Percentiles rank a stretch among this genome's conserved stretches.
phyloP scores from a whole-genome alignment of 2,113 vertebrate genomes.

The Periophthalmodon schlosseri region DNA sequence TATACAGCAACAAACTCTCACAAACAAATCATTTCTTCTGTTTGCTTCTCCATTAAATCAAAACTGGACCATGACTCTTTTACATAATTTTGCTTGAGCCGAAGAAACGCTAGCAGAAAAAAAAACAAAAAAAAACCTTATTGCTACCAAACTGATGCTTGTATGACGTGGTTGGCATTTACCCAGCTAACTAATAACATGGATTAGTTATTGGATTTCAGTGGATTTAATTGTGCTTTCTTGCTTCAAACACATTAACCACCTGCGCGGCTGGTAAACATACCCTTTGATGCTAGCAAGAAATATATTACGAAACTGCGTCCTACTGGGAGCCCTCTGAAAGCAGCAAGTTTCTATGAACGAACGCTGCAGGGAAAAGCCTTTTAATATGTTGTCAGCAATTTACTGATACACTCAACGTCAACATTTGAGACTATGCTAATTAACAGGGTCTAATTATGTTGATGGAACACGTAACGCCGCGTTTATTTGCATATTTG shows the following conservation, averaged over 20 bases:
- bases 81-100: background rate
- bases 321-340: background rate
- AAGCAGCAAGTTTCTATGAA: background rate
- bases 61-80: background rate
- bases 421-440: background rate
- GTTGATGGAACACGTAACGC: background rate
- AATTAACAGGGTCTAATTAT: background rate
- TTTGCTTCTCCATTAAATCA: background rate
- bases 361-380: background rate
- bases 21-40: too few species aligned
- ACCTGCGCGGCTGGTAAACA: background rate
- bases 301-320: background rate
- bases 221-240: background rate
- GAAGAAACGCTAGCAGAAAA: background rate
- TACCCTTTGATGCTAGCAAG: background rate
- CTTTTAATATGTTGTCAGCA: background rate
- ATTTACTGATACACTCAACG: conserved; percentile 6
- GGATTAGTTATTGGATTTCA: background rate
- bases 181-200: background rate
- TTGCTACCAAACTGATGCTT: background rate
- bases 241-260: background rate
- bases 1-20: too few species aligned
- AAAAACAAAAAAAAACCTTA: background rate
- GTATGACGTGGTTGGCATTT: background rate
- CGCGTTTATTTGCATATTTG: background rate